Base-by-base conservation (phyloP, 2,113 vertebrate species). In the Sapajus apella region DNA sequence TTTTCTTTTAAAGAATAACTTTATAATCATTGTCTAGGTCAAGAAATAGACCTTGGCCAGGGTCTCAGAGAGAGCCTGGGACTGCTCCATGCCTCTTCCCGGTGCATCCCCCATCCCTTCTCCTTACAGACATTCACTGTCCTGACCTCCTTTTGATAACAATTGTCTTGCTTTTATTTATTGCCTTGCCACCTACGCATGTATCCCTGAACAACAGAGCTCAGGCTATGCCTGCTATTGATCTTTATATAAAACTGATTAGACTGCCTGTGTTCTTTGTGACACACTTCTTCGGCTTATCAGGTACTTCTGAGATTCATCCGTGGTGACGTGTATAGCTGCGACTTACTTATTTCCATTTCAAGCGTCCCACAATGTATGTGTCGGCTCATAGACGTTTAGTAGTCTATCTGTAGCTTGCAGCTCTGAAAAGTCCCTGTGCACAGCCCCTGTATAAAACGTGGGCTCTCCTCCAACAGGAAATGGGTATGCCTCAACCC, bases 61-160 rank as follows among this genome's bases (percentile, higher is more conserved):
- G 5, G 86, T 8, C 27, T 35, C 2, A 30, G 55, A 52, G 64
- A 30, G 17, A 37, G 3, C 16, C 2, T 8, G 0, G 0, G 30
- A 1, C 25, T 64, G 45, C 37, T n/a, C 8, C 43, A 27, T 3
- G 4, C 43, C 8, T 40, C 84, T 17, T 35, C 9, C 20, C 2
- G 12, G 3, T 9, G 20, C 45, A 16, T 0, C 27, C 20, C 32
- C 30, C 14, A 11, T 17, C 75, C n/a, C 10, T 17, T 23, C 66
- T 83, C 50, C 47, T 45, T 35, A 17, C 8, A 93, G 70, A 45
- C 16, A 72, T 35, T n/a, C 3, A 0, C 56, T 37, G 13, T 40
- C 25, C 43, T 18, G 18, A 32, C 12, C 93, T 21, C 56, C 21
- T 35, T 56, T 10, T 11, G 75, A 61, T 18, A 37, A 40, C 2